Conservation (phyloP, 2,113 vertebrate species). For the Macrotus californicus region DNA sequence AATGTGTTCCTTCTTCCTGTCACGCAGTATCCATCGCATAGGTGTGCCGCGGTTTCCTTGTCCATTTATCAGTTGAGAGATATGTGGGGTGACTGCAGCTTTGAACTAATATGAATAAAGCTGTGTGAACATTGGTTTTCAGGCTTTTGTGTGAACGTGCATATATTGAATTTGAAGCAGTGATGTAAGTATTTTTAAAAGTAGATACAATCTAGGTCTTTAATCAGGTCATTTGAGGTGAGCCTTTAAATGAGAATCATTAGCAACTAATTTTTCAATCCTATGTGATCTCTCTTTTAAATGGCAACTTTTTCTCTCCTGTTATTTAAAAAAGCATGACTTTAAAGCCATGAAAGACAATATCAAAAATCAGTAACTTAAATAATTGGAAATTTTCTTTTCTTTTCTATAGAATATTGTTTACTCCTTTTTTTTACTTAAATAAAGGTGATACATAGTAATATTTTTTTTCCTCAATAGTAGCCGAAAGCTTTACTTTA, state of each 20-base stretch:
- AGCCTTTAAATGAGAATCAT: background rate
- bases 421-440: background rate
- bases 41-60: background rate
- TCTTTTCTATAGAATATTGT: background rate
- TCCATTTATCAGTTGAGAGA: background rate
- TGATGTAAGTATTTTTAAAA: slow-evolving; percentile 30
- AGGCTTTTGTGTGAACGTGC: background rate
- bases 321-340: background rate
- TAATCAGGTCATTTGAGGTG: background rate
- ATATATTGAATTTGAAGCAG: background rate
- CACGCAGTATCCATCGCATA: too few species aligned
- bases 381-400: background rate
- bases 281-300: background rate
- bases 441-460: background rate
- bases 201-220: background rate
- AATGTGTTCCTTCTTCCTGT: background rate
- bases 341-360: background rate
- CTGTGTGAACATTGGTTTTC: background rate
- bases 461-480: background rate
- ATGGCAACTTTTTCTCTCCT: background rate
- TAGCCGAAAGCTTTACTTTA: background rate
- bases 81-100: background rate
- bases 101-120: background rate
- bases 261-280: background rate
- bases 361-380: background rate